These are phyloP conservation scores for Yponomeuta cagnagella DNA, from an alignment of 2,888 invertebrate species.

Conservation along the genomic window DNA sequence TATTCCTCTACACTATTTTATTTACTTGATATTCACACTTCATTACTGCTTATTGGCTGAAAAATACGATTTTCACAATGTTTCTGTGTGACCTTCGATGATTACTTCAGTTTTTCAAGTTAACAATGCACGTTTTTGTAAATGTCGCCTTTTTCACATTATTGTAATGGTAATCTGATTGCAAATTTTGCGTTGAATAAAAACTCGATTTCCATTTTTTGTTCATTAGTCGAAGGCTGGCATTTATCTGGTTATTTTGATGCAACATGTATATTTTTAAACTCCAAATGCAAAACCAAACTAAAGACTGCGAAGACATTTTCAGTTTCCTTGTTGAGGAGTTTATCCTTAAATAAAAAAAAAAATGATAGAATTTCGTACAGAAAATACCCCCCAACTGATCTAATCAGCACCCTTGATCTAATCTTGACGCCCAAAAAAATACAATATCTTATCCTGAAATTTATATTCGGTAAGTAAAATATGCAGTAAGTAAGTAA, in stretches of 20 bases:
- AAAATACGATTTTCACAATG: neutral
- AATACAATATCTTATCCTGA: no score
- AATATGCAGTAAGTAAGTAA: no score
- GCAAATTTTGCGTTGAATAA: neutral
- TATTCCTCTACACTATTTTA: neutral
- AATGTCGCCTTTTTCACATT: neutral
- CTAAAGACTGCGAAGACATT: no score
- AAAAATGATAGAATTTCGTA: no score
- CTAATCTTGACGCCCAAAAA: no score
- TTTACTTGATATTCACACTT: neutral
- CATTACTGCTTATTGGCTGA: neutral
- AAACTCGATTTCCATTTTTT: neutral
- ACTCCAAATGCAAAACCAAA: no score
- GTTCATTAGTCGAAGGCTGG: neutral
- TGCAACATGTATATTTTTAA: neutral
- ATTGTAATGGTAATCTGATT: neutral
- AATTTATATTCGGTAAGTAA: no score
- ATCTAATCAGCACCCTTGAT: no score
- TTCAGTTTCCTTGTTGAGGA: no score
- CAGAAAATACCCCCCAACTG: no score
- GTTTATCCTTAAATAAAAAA: no score
- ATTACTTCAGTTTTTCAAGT: neutral
- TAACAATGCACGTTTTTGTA: neutral
- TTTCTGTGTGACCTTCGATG: neutral
- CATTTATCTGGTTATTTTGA: neutral